phyloP scores from a whole-genome alignment of 2,797 vertebrate genomes.

The Anguilla marmorata region DNA sequence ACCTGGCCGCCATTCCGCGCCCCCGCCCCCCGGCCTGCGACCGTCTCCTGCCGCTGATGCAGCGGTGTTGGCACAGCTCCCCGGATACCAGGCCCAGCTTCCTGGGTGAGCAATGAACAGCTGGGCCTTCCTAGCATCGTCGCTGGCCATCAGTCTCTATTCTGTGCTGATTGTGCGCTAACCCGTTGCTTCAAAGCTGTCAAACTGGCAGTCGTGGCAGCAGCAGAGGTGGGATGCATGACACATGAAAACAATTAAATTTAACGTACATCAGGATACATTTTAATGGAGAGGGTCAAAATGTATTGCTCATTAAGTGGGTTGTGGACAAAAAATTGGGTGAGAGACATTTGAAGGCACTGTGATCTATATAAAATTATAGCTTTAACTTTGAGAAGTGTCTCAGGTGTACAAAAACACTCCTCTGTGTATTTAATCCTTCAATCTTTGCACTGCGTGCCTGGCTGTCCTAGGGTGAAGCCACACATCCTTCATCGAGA shows the following conservation, averaged over 20 bases:
- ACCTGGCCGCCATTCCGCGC: slow-evolving; percentile 81
- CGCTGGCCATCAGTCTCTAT: background rate
- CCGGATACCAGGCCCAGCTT: slow-evolving; percentile 86
- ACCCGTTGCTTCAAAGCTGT: background rate
- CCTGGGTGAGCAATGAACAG: slow-evolving; percentile 76
- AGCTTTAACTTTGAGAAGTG: background rate
- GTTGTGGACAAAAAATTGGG: background rate
- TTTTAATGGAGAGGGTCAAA: background rate
- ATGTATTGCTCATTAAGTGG: background rate
- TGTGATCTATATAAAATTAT: background rate
- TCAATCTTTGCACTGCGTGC: background rate
- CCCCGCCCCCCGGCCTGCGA: slow-evolving; percentile 82
- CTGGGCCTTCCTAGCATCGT: background rate
- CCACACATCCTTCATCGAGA: too few species aligned
- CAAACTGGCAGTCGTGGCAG: too few species aligned
- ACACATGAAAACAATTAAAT: background rate
- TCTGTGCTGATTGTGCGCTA: background rate
- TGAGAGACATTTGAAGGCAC: background rate
- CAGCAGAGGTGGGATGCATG: background rate
- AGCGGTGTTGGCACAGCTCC: slow-evolving; percentile 86
- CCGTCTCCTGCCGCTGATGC: slow-evolving; percentile 87
- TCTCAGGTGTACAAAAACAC: background rate
- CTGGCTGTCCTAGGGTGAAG: background rate
- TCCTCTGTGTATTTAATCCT: background rate
- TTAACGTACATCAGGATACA: background rate